Percentiles rank a stretch among this genome's conserved stretches.
Conservation (phyloP, 2,113 vertebrate species). For the Eptesicus fuscus region DNA sequence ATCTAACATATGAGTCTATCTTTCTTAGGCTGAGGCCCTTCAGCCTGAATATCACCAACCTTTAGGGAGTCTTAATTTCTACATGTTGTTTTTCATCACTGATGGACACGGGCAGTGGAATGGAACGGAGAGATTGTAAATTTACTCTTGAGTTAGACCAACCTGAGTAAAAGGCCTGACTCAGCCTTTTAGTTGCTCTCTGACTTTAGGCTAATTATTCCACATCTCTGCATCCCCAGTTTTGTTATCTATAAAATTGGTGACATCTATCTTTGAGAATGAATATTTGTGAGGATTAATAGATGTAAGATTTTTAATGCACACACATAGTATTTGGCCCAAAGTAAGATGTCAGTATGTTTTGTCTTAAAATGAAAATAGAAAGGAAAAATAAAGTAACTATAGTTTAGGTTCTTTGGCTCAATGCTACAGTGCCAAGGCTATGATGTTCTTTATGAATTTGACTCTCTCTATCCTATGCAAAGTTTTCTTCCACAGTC, state of each 20-base stretch:
- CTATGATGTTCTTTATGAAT: neutral
- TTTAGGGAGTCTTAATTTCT: neutral
- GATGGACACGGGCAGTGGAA: neutral
- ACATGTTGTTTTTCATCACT: neutral
- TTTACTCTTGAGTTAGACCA: neutral
- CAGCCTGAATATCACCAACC: fast-evolving
- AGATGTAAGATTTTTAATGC: neutral
- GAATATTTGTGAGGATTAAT: neutral
- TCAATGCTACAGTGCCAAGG: neutral
- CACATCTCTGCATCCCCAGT: neutral
- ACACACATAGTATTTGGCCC: neutral
- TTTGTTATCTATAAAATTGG: neutral
- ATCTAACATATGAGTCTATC: neutral
- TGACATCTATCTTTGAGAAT: neutral
- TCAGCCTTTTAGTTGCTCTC: neutral
- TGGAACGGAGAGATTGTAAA: neutral
- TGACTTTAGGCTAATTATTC: neutral
- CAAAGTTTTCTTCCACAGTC: neutral
- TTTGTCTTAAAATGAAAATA: neutral
- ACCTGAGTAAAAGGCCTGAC: neutral
- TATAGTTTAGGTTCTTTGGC: neutral
- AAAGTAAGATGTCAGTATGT: neutral
- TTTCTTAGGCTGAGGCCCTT: neutral
- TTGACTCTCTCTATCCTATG: neutral
- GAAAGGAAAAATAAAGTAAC: neutral